Percentiles rank a stretch among this genome's conserved stretches.
Conservation (phyloP, 2,113 vertebrate species). For the Atractosteus spatula region DNA sequence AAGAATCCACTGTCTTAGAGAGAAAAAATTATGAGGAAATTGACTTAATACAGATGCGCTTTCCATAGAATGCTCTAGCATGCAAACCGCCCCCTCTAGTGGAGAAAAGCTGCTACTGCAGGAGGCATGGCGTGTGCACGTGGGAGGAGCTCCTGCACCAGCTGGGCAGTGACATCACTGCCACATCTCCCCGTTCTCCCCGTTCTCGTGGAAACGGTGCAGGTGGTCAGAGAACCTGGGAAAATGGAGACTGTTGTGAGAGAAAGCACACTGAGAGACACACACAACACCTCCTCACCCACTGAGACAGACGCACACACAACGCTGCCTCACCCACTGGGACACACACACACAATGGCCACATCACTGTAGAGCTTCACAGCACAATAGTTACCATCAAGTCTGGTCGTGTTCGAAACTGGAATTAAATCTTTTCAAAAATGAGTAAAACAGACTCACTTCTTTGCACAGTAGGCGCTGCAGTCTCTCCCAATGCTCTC, state of each 20-base stretch:
- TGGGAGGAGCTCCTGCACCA: neutral
- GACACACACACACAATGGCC: too few relatives aligned
- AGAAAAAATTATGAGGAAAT: neutral
- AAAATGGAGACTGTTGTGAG: neutral
- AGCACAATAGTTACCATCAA: too few relatives aligned
- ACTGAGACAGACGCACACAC: too few relatives aligned
- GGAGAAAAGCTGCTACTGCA: constrained; percentile 15
- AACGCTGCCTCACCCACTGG: too few relatives aligned
- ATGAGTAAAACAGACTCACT: constrained; percentile 59
- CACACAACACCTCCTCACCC: too few relatives aligned
- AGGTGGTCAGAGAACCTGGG: constrained; percentile 89
- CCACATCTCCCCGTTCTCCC: constrained; percentile 64
- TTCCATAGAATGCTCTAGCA: neutral
- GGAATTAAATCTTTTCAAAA: too few relatives aligned
- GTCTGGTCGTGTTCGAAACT: too few relatives aligned
- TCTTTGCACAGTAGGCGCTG: constrained; percentile 84
- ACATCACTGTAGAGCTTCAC: too few relatives aligned
- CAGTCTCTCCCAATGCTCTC: constrained; percentile 88
- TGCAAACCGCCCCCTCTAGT: constrained; percentile 19
- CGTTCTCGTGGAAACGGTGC: constrained; percentile 88
- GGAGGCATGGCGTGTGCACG: neutral
- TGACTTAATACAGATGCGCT: too few relatives aligned
- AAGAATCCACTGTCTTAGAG: neutral
- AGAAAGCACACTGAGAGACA: too few relatives aligned
- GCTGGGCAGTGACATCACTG: constrained; percentile 43